Percentiles rank a stretch among this genome's conserved stretches.
These are phyloP conservation scores for Heteractis magnifica DNA, from an alignment of 92 coral and sea anemone genomes.

Conservation along the genomic window DNA sequence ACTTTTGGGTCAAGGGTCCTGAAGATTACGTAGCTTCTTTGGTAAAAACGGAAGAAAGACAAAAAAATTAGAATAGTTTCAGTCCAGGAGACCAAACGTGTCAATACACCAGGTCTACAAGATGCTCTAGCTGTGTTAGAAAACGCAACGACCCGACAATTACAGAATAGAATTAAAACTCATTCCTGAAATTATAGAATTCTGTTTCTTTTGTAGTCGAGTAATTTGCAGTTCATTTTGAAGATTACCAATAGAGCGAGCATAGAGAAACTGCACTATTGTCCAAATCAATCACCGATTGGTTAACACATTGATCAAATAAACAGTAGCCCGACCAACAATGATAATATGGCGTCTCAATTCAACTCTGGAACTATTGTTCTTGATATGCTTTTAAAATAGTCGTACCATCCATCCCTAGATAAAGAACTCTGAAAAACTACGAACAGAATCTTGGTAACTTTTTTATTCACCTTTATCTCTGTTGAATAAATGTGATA, in stretches of 20 bases:
- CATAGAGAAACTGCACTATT: constrained; percentile 3
- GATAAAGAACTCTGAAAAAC: constrained; percentile 8
- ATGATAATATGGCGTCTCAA: constrained; percentile 16
- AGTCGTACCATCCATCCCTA: neutral
- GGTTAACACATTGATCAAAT: constrained; percentile 33
- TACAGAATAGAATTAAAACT: neutral
- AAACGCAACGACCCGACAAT: neutral
- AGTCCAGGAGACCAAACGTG: neutral
- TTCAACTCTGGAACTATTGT: constrained; percentile 11
- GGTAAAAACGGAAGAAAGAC: neutral
- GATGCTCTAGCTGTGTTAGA: neutral
- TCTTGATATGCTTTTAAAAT: constrained; percentile 12
- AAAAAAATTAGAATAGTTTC: neutral
- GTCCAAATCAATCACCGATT: neutral
- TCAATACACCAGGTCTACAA: neutral
- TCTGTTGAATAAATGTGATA: too few species aligned
- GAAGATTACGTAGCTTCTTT: neutral
- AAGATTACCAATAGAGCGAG: constrained; percentile 5
- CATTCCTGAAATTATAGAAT: constrained; percentile 13
- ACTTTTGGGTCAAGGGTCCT: constrained; percentile 24
- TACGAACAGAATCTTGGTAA: neutral
- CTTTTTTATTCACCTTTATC: neutral
- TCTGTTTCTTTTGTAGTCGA: constrained; percentile 12
- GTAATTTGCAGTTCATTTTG: constrained; percentile 19
- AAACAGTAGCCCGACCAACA: constrained; percentile 11